phyloP scores from a whole-genome alignment of 2,797 vertebrate species.

The Bufotes viridis region DNA sequence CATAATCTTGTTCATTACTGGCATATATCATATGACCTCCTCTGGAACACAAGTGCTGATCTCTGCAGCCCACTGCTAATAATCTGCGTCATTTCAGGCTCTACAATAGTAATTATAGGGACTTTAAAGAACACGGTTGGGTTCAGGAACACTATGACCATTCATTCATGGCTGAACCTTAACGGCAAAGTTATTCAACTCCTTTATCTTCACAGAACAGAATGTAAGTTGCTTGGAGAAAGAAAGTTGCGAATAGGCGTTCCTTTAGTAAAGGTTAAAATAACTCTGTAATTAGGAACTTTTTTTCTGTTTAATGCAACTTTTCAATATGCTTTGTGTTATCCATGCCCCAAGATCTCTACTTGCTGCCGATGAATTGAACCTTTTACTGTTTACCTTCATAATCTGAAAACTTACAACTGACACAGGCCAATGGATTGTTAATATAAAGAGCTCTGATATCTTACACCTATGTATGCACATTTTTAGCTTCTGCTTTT shows the following conservation, averaged over 20 bases:
- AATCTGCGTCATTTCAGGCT: conserved; percentile 30
- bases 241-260: too few species aligned
- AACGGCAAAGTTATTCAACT: not conserved
- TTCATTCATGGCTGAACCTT: conserved; percentile 17
- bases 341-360: not conserved
- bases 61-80: conserved; percentile 21
- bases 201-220: not conserved
- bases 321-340: not conserved
- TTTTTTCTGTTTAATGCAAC: not conserved
- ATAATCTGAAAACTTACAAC: not conserved
- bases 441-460: not conserved
- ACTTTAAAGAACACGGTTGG: conserved; percentile 12
- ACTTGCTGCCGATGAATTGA: not conserved
- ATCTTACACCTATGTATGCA: too few species aligned
- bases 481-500: too few species aligned
- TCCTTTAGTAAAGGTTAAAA: too few species aligned
- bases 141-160: conserved; percentile 24
- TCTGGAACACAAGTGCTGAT: conserved; percentile 16
- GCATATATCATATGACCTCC: not conserved
- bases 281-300: not conserved
- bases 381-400: not conserved
- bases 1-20: not conserved
- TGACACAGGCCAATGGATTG: not conserved
- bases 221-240: too few species aligned
- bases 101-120: conserved; percentile 43